These are phyloP conservation scores for Hesperophylax magnus DNA, from an alignment of 1,140 invertebrate genomes.

Conservation along the genomic window DNA sequence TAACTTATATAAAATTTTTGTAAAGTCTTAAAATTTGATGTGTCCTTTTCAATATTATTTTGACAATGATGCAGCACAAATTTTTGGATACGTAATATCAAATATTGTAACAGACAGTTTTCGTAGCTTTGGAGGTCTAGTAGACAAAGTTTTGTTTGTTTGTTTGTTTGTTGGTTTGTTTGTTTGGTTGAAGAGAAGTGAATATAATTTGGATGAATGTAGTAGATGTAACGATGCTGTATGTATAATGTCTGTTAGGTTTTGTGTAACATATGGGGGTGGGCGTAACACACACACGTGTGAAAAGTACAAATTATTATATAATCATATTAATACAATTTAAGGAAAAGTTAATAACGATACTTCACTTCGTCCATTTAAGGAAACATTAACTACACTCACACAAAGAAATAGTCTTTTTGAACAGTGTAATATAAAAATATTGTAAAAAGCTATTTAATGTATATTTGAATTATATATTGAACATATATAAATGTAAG, in stretches of 20 bases:
- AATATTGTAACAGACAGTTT: background rate
- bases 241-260: slow-evolving; percentile 18
- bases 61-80: background rate
- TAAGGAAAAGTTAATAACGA: slow-evolving; percentile 50
- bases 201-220: slow-evolving; percentile 27
- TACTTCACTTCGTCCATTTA: slow-evolving; percentile 57
- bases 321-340: slow-evolving; percentile 53
- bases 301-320: slow-evolving; percentile 58
- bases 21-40: too few relatives aligned
- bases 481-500: slow-evolving; percentile 7
- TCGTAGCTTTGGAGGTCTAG: slow-evolving; percentile 16
- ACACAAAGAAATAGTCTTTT: slow-evolving; percentile 50
- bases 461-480: slow-evolving; percentile 45
- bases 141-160: background rate
- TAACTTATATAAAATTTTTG: too few relatives aligned
- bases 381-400: slow-evolving; percentile 52
- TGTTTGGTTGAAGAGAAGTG: background rate
- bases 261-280: slow-evolving; percentile 22
- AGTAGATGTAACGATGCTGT: background rate
- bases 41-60: too few relatives aligned
- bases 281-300: slow-evolving; percentile 49
- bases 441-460: slow-evolving; percentile 57
- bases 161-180: too few relatives aligned
- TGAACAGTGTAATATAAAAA: slow-evolving; percentile 52
- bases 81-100: background rate